These are phyloP conservation scores for Nesidiocoris tenuis DNA, from an alignment of 2,888 invertebrate genomes.

Conservation along the genomic window DNA sequence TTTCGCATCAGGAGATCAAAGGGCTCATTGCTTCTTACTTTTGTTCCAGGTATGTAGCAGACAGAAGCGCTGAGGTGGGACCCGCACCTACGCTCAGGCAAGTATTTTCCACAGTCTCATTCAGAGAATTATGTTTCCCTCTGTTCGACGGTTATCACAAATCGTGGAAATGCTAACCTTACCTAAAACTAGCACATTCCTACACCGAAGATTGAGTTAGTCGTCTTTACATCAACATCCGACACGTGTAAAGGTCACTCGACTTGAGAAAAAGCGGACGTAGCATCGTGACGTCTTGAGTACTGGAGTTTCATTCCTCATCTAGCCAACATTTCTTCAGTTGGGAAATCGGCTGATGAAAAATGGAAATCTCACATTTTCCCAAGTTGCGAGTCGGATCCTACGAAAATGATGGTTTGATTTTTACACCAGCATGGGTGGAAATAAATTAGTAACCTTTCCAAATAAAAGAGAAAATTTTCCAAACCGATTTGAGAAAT, in stretches of 20 bases:
- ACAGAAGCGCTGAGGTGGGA: not conserved
- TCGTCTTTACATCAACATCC: not conserved
- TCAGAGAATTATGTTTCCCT: not conserved
- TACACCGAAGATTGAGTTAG: not conserved
- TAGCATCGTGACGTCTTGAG: not conserved
- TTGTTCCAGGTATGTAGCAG: not conserved
- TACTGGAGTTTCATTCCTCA: slow-evolving; percentile 2
- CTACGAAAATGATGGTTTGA: too few relatives aligned
- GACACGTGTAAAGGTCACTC: slow-evolving; percentile 19
- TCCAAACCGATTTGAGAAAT: too few relatives aligned
- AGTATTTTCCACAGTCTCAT: not conserved
- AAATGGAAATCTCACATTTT: too few relatives aligned
- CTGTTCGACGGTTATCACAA: too few relatives aligned
- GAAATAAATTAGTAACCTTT: too few relatives aligned
- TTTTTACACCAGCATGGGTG: too few relatives aligned
- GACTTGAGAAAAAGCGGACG: not conserved
- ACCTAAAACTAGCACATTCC: not conserved
- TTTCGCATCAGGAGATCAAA: too few relatives aligned
- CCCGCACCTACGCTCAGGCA: not conserved
- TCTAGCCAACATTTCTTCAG: too few relatives aligned
- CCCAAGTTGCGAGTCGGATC: too few relatives aligned
- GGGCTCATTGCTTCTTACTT: not conserved
- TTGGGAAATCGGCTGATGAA: too few relatives aligned
- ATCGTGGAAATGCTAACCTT: not conserved
- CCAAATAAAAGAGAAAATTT: too few relatives aligned